These are phyloP conservation scores for Lasius platythorax DNA, from an alignment of 2,888 invertebrate species.

Conservation along the genomic window DNA sequence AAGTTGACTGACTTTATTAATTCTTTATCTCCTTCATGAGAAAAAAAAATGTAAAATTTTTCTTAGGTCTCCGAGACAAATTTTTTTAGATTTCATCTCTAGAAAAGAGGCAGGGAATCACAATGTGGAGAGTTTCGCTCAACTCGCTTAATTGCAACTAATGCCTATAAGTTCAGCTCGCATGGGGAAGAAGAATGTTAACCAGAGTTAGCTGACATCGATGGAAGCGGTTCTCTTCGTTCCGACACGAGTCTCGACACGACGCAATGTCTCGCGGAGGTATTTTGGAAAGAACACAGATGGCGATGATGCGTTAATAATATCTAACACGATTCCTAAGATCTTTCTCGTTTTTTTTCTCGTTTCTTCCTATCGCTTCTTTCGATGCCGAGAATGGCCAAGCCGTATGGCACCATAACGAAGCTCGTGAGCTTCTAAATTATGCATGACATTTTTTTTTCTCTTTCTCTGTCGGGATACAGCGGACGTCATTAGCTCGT, in stretches of 20 bases:
- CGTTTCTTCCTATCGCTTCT: constrained; percentile 25
- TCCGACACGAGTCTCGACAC: constrained; percentile 25
- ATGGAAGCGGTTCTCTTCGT: constrained; percentile 30
- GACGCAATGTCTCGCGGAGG: constrained; percentile 39
- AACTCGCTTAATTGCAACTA: constrained; percentile 1
- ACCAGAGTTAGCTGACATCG: constrained; percentile 5
- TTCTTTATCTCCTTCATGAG: not conserved
- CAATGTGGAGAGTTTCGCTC: not conserved
- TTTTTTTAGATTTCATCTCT: not conserved
- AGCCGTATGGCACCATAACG: constrained; percentile 45
- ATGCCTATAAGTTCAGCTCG: not conserved
- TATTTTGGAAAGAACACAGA: constrained; percentile 71
- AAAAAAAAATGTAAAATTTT: not conserved
- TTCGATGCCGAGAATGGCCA: constrained; percentile 39
- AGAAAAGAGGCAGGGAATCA: not conserved
- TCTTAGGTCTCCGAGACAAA: not conserved
- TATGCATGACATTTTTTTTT: constrained; percentile 40
- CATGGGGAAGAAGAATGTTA: not conserved
- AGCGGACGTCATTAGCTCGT: constrained; percentile 61
- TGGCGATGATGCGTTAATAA: constrained; percentile 66
- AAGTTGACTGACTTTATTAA: constrained; percentile 11
- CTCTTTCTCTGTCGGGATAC: constrained; percentile 34
- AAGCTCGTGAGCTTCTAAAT: constrained; percentile 49
- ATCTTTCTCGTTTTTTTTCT: constrained; percentile 8
- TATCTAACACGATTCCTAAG: constrained; percentile 49